Base-by-base conservation (phyloP, 2,888 invertebrate genomes). In the Micropterix aruncella region DNA sequence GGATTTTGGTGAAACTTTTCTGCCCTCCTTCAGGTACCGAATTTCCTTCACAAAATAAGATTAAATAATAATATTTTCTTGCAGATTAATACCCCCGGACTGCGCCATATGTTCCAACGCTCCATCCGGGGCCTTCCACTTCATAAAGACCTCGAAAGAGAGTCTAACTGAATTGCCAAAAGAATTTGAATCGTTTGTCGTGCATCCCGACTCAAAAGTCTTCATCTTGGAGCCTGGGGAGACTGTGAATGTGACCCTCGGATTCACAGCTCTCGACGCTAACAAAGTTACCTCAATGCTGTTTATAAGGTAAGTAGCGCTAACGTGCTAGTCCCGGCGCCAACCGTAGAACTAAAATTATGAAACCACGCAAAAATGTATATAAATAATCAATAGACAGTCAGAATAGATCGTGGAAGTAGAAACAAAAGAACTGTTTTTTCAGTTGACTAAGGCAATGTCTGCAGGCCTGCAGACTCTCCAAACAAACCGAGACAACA, bases 221-320 rank as follows among this genome's bases (percentile, higher is more conserved):
- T 57, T 65, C 54, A 56, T 80, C 49, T 63, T 87, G 54, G 64
- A 66, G 51, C 79, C 83, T 15, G 74, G 68, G 42, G 73, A 73
- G 14, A 66, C 66, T 54, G 53, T 68, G 18, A 70, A 69, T 45
- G 55, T 76, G 3, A 57, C 57, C 43, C 53, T 78, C 3, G 65
- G 60, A 17, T 76, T 76, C 58, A 54, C 60, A 50, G 74, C 75
- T 16, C 52, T 56, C 27, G 58, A 59, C 44, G 52, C 72, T 3
- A 59, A 58, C 19, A 53, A 65, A 16, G 65, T 71, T 53, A 63
- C 73, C 38, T 66, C 74, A 1, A 60, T 70, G 47, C 57, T 79
- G 9, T 72, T 74, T 52, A 59, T 79, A 9, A 57, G 66, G 68
- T 66, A n/a, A n/a, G n/a, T n/a, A n/a, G n/a, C n/a, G n/a, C n/a